Evolutionary conservation across 1,140 invertebrate genomes (phyloP).

Genomic region (Eriocheir sinensis): DNA sequence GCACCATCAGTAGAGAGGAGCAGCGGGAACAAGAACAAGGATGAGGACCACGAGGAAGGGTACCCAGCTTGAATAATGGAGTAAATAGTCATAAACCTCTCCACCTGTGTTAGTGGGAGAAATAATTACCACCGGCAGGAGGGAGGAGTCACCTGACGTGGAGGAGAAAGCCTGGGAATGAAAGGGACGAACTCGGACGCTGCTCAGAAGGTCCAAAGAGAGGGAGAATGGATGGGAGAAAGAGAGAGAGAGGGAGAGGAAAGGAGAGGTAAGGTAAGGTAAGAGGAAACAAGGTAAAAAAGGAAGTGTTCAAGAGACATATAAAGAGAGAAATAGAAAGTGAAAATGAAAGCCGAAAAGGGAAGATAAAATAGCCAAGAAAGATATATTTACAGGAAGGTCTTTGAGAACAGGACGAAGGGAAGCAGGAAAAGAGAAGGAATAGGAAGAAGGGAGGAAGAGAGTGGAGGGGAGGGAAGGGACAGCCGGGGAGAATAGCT

Average conservation of each 20-base stretch:
- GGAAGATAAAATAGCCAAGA: neutral
- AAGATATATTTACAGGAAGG: neutral
- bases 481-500: neutral
- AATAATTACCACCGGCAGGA: too few relatives aligned
- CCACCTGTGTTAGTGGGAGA: too few relatives aligned
- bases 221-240: neutral
- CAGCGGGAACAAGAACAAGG: neutral
- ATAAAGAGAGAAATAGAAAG: neutral
- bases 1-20: neutral
- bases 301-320: neutral
- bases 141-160: neutral
- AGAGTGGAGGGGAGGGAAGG: neutral
- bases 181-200: neutral
- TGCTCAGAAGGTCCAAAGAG: neutral
- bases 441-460: neutral
- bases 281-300: neutral
- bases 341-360: neutral
- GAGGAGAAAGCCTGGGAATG: neutral
- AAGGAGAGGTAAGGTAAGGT: neutral
- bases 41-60: too few relatives aligned
- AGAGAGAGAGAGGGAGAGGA: neutral
- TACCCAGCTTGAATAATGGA: too few relatives aligned
- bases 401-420: neutral
- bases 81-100: too few relatives aligned
- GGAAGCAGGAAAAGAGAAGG: neutral